These are phyloP conservation scores for Bradypodion ventrale DNA, from an alignment of 2,797 vertebrate genomes.

Conservation along the genomic window DNA sequence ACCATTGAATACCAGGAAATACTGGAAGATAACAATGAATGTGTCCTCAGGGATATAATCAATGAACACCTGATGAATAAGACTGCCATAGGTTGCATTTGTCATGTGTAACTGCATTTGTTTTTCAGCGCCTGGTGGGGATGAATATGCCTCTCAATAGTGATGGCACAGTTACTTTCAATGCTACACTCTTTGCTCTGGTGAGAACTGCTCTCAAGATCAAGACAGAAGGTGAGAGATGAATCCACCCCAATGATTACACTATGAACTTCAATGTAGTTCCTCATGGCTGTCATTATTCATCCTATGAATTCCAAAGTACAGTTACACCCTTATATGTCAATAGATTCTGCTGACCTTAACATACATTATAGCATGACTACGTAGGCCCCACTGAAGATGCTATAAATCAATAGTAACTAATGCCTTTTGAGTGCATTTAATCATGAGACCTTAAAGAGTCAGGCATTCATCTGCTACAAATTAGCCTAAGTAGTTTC, in stretches of 20 bases:
- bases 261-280: background rate
- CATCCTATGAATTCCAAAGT: constrained; percentile 8
- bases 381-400: constrained; percentile 19
- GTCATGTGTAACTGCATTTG: rapidly evolving
- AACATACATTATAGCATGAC: constrained; percentile 28
- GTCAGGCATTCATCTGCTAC: constrained; percentile 17
- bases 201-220: constrained; percentile 97
- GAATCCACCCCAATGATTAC: background rate
- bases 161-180: constrained; percentile 97
- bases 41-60: background rate
- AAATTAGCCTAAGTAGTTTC: constrained; percentile 14
- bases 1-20: too few relatives aligned
- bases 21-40: background rate
- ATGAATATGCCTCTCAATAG: constrained; percentile 99
- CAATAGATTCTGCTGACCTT: constrained; percentile 5
- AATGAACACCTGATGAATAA: background rate
- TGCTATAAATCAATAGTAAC: constrained; percentile 35
- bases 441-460: constrained; percentile 19
- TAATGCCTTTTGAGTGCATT: constrained; percentile 31
- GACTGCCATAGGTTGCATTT: background rate
- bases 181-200: constrained; percentile 94
- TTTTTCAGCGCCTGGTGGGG: constrained; percentile 87
- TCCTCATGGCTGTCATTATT: background rate
- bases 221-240: constrained; percentile 91
- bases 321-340: constrained; percentile 24